Percentiles rank a stretch among this genome's conserved stretches.
Evolutionary conservation across 2,113 vertebrate species (phyloP).

Genomic region (Periophthalmus modestus): DNA sequence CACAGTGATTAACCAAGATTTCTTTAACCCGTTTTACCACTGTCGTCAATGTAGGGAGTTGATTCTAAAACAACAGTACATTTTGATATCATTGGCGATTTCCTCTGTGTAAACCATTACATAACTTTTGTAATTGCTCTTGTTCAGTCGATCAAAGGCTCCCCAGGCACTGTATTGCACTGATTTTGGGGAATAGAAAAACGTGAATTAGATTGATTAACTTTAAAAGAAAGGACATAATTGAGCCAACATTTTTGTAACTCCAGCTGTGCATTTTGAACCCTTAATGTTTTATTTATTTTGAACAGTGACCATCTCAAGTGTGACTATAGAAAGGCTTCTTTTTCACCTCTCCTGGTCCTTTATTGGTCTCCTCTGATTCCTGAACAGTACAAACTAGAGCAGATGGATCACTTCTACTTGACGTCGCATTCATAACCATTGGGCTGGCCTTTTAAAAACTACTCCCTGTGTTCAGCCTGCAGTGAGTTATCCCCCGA

Average conservation of each 20-base stretch:
- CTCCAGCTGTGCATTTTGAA: neutral
- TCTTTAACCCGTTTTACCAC: too few species aligned
- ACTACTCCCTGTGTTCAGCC: slow-evolving; percentile 10
- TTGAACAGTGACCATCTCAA: too few species aligned
- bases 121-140: too few species aligned
- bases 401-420: slow-evolving; percentile 14
- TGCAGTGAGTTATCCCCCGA: slow-evolving; percentile 26
- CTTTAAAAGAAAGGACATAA: neutral
- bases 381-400: slow-evolving; percentile 33
- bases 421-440: slow-evolving; percentile 10
- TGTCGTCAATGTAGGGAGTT: too few species aligned
- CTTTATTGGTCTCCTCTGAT: slow-evolving; percentile 9
- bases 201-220: neutral
- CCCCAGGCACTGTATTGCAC: too few species aligned
- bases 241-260: neutral
- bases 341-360: neutral
- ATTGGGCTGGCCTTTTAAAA: slow-evolving; percentile 18
- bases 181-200: too few species aligned
- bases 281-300: neutral
- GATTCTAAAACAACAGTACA: too few species aligned
- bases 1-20: too few species aligned
- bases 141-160: too few species aligned
- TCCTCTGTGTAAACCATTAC: too few species aligned
- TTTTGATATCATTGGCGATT: too few species aligned
- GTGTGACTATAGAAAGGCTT: neutral